A percentile compares a stretch with the other conserved stretches of the same genome.
phyloP scores from a whole-genome alignment of 2,888 invertebrate species.

The Xylocampa areola region DNA sequence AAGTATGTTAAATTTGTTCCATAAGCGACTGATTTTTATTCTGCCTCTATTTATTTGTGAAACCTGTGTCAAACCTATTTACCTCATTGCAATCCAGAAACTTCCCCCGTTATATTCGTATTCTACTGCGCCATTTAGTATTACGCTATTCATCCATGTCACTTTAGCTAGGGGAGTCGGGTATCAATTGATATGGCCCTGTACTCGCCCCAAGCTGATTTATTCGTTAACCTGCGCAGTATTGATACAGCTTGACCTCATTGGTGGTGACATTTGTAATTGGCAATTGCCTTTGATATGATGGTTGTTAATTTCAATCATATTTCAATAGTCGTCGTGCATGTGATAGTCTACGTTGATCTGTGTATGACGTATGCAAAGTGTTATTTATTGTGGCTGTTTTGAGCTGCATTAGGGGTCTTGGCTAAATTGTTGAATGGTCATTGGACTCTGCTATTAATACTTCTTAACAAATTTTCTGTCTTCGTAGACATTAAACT shows the following conservation, averaged over 20 bases:
- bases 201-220: slow-evolving; percentile 78
- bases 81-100: slow-evolving; percentile 15
- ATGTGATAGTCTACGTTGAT: slow-evolving; percentile 34
- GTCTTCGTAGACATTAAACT: too few relatives aligned
- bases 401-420: too few relatives aligned
- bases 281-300: slow-evolving; percentile 67
- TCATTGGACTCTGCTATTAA: too few relatives aligned
- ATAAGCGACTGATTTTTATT: not conserved
- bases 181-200: slow-evolving; percentile 85
- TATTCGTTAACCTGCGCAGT: slow-evolving; percentile 84
- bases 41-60: not conserved
- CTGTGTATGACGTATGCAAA: slow-evolving; percentile 13
- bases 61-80: slow-evolving; percentile 5
- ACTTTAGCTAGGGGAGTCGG: slow-evolving; percentile 66
- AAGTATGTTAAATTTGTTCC: not conserved
- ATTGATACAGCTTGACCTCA: slow-evolving; percentile 83
- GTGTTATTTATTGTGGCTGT: too few relatives aligned
- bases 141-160: slow-evolving; percentile 59
- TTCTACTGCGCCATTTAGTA: slow-evolving; percentile 59
- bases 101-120: slow-evolving; percentile 48
- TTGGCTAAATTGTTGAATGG: too few relatives aligned
- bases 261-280: slow-evolving; percentile 66
- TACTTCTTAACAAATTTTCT: too few relatives aligned
- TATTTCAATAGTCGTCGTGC: not conserved
- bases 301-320: slow-evolving; percentile 46